These are phyloP conservation scores for Misgurnus mizolepis DNA, from an alignment of 2,113 vertebrate species.

Conservation along the genomic window DNA sequence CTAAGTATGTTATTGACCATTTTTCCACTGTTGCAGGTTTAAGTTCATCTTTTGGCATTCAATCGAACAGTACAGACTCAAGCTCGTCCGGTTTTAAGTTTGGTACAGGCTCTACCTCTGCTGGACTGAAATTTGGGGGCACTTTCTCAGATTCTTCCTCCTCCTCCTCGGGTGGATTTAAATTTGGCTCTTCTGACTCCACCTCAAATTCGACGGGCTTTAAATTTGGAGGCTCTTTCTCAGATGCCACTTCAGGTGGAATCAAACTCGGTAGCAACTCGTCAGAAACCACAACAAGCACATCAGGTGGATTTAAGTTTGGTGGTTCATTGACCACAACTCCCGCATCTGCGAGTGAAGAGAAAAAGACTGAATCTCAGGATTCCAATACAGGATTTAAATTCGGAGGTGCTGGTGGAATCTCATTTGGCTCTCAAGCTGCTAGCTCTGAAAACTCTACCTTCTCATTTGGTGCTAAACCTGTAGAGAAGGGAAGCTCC, in stretches of 20 bases:
- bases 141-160: slow-evolving; percentile 51
- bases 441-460: slow-evolving; percentile 74
- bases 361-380: slow-evolving; percentile 76
- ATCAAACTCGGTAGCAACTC: slow-evolving; percentile 63
- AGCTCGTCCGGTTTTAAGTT: slow-evolving; percentile 83
- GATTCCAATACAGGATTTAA: slow-evolving; percentile 74
- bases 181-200: slow-evolving; percentile 62
- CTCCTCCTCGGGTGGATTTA: slow-evolving; percentile 60
- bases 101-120: slow-evolving; percentile 69
- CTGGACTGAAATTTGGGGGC: slow-evolving; percentile 82
- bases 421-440: slow-evolving; percentile 72
- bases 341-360: slow-evolving; percentile 70
- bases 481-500: slow-evolving; percentile 70
- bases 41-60: slow-evolving; percentile 73
- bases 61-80: slow-evolving; percentile 64
- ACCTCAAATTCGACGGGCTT: slow-evolving; percentile 61
- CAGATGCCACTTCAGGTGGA: slow-evolving; percentile 60
- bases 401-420: slow-evolving; percentile 68
- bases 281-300: slow-evolving; percentile 61
- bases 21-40: slow-evolving; percentile 67
- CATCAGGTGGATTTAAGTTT: slow-evolving; percentile 21
- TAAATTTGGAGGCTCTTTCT: slow-evolving; percentile 66
- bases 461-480: slow-evolving; percentile 80
- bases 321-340: slow-evolving; percentile 62
- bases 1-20: background rate